A percentile compares a stretch with the other conserved stretches of the same genome.
These are phyloP conservation scores for Buathra laborator DNA, from an alignment of 2,888 invertebrate species.

Conservation along the genomic window DNA sequence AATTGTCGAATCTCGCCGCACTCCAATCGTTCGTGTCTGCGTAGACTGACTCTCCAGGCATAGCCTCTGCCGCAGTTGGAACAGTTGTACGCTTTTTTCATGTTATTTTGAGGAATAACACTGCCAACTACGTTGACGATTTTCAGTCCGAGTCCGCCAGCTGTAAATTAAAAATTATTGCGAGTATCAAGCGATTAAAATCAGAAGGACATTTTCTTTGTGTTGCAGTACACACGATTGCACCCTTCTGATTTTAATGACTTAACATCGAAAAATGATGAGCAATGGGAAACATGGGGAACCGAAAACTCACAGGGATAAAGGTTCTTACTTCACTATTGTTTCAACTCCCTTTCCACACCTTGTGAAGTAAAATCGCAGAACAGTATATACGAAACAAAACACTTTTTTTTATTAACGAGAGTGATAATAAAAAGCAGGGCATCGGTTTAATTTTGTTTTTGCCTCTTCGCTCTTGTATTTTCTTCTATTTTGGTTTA, in stretches of 20 bases:
- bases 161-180: slow-evolving; percentile 22
- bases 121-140: slow-evolving; percentile 20
- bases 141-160: slow-evolving; percentile 16
- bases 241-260: too few species aligned
- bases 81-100: slow-evolving; percentile 71
- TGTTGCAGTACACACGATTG: too few species aligned
- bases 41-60: slow-evolving; percentile 73
- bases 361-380: too few species aligned
- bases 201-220: neutral
- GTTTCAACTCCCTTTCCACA: too few species aligned
- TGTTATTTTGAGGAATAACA: slow-evolving; percentile 64
- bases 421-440: too few species aligned
- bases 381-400: too few species aligned
- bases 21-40: slow-evolving; percentile 78
- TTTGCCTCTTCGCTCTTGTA: neutral
- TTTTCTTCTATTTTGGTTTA: too few species aligned
- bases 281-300: too few species aligned
- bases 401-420: too few species aligned
- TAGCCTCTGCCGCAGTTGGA: slow-evolving; percentile 76
- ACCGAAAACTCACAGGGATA: too few species aligned
- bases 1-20: slow-evolving; percentile 81
- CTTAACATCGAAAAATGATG: too few species aligned
- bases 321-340: too few species aligned
- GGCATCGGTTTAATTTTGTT: neutral
- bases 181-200: neutral